Evolutionary conservation across 2,113 vertebrate species (phyloP), one percentile per base, ranked within the genome.

Genomic region (Benitochromis conjunctus): DNA sequence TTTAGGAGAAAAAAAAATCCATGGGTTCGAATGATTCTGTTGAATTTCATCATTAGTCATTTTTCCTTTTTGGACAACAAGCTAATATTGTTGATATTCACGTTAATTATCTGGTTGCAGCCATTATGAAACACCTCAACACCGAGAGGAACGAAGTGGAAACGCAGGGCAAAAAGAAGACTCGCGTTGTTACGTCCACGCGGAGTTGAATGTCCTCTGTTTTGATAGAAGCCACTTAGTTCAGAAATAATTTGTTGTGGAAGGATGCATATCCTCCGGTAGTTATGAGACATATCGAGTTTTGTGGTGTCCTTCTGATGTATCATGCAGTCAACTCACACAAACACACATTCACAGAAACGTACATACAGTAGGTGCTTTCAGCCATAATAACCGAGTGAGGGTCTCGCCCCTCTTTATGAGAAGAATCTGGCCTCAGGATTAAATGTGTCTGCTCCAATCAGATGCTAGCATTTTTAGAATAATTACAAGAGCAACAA

Each of bases 401-500:
- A 86, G 94, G 94, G 94, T 95, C 92, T 92, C 86, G 90, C 86
- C 82, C 87, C 79, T 86, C 84, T 90, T 93, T 91, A 95, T 94
- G 91, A 95, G 92, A 94, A 89, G 86, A 95, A 92, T 93, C 83
- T 94, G 88, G 91, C 94, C 69, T 14, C 58, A 6, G 95, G 95
- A 93, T 87, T 80, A 83, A 86, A 93, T 83, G 38, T 87, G 94
- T 95, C 94, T 91, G 66, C 53, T 95, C 90, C 94, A 95, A 94
- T 96, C 93, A 92, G 87, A 94, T 84, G 55, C 84, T 57, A 84
- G 77, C 58, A 91, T 93, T 92, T 81, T 89, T 87, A 90, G 54
- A 88, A 85, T 91, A 91, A 94, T 93, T 92, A 89, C 89, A 93
- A 93, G 82, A 93, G 87, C 92, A 92, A 94, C 93, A 94, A 89